Evolutionary conservation across 2,888 invertebrate genomes (phyloP).

Genomic region (Cephus pulcher): DNA sequence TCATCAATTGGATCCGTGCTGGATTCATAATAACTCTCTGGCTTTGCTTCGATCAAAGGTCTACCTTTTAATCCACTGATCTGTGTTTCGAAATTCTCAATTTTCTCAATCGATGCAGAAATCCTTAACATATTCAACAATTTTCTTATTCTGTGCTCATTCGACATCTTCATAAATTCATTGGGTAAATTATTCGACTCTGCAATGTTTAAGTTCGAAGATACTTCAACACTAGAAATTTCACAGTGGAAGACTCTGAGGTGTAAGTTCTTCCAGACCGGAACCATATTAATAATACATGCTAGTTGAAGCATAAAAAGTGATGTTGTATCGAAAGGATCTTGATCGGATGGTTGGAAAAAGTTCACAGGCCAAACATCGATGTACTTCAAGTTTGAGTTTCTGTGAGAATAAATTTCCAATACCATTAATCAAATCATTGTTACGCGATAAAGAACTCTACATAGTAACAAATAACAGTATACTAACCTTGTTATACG

Average conservation of each 20-base stretch:
- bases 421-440: conserved; percentile 14
- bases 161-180: conserved; percentile 58
- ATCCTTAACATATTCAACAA: conserved; percentile 89
- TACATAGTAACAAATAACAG: background rate
- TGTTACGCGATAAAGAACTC: conserved; percentile 19
- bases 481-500: conserved; percentile 75
- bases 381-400: conserved; percentile 79
- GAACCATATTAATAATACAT: conserved; percentile 93
- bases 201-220: conserved; percentile 57
- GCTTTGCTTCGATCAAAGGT: conserved; percentile 50
- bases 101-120: conserved; percentile 82
- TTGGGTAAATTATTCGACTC: conserved; percentile 65
- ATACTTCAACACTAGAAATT: conserved; percentile 58
- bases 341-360: conserved; percentile 80
- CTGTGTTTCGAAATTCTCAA: conserved; percentile 73
- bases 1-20: conserved; percentile 47
- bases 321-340: conserved; percentile 89
- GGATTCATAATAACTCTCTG: conserved; percentile 51
- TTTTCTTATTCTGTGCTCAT: conserved; percentile 71
- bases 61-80: conserved; percentile 67
- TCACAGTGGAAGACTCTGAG: conserved; percentile 90
- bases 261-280: conserved; percentile 87
- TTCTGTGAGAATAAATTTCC: conserved; percentile 63
- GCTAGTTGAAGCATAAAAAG: conserved; percentile 97
- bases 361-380: conserved; percentile 99